A percentile compares a stretch with the other conserved stretches of the same genome.
Evolutionary conservation across 2,113 vertebrate species (phyloP).

Genomic region (Apteryx mantelli): DNA sequence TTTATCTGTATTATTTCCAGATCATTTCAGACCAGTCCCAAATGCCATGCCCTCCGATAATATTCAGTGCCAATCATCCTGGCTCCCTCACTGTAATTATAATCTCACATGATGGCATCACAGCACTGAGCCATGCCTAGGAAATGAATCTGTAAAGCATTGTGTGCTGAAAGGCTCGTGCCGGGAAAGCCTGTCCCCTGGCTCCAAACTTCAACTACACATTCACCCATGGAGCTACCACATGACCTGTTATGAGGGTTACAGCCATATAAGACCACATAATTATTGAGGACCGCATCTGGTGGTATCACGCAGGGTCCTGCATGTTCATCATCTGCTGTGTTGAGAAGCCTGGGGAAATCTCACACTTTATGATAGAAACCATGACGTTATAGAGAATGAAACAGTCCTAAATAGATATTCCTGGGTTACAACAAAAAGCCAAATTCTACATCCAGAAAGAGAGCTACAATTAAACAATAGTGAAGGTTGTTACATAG

Average conservation of each 20-base stretch:
- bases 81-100: not conserved
- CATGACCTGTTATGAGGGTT: accelerated
- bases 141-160: not conserved
- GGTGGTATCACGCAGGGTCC: not conserved
- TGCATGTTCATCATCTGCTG: not conserved
- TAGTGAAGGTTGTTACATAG: not conserved
- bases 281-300: accelerated
- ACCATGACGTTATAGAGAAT: not conserved
- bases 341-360: not conserved
- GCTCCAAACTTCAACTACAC: not conserved
- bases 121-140: accelerated
- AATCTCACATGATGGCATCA: not conserved
- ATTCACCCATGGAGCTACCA: accelerated
- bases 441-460: not conserved
- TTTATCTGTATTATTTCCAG: not conserved
- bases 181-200: accelerated
- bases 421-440: not conserved
- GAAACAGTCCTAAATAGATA: not conserved
- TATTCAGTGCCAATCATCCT: too few relatives aligned
- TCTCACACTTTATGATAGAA: not conserved
- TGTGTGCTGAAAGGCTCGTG: accelerated
- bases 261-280: not conserved
- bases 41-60: not conserved
- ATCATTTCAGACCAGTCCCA: not conserved
- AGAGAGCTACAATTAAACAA: not conserved